Evolutionary conservation across 2,113 vertebrate species (phyloP), one percentile per base, ranked within the genome.

Genomic region (Percopsis transmontana): DNA sequence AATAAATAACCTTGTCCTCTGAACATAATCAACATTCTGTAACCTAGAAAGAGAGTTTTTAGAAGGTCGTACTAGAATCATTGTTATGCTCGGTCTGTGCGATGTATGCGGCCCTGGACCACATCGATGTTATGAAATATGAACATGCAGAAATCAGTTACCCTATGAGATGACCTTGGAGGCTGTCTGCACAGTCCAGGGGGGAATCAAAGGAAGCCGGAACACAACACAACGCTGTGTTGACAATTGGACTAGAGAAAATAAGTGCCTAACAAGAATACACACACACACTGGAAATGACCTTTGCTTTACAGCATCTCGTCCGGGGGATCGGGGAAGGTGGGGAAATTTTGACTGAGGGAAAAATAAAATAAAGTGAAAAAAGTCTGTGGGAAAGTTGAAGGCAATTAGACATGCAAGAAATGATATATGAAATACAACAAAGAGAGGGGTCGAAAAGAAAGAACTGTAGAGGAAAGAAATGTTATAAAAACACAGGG

Each of bases 101-200:
- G 21, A 56, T 24, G 23, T 10, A 18, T 5, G 33, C 57, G 44
- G 57, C 39, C 55, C n/a, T 68, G 66, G 66, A 58, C 57, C 51
- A 20, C 61, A 67, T 76, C 69, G 73, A 72, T 51, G 65, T 60
- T 81, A 71, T 62, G 57, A 66, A 10, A n/a, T 59, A 48, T 38
- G 14, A 44, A 72, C 62, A 62, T 44, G 59, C 5, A 12, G 41
- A 53, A 42, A 33, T n/a, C 19, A 21, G 20, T 61, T 57, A 66
- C 65, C 44, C 61, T 63, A 33, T 48, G 45, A n/a, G 12, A 60
- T 67, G 62, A 64, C 58, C 53, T 72, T 61, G 39, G 45, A 56
- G n/a, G 10, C n/a, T n/a, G n/a, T n/a, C n/a, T n/a, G n/a, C n/a
- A n/a, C n/a, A n/a, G n/a, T n/a, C n/a, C 16, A 58, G 10, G 44